Evolutionary conservation across 2,888 invertebrate species (phyloP).

Genomic region (Tinea semifulvella): DNA sequence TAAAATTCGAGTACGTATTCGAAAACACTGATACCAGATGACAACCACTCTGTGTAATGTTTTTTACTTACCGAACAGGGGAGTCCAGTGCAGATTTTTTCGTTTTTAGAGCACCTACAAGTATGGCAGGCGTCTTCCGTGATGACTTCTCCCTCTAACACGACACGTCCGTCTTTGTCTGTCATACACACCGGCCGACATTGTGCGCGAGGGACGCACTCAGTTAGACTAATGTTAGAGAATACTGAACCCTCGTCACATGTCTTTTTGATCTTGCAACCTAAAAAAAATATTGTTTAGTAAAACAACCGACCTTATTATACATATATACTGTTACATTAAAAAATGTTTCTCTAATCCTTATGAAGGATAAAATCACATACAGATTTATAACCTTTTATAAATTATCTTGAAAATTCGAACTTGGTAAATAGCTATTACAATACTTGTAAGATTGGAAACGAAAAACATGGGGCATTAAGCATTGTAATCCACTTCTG

Average conservation of each 20-base stretch:
- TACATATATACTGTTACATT: too few species aligned
- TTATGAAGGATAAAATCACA: too few species aligned
- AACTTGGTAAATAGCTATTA: too few species aligned
- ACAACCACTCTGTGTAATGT: background rate
- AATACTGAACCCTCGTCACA: slow-evolving; percentile 81
- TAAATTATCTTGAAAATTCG: too few species aligned
- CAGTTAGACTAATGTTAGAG: slow-evolving; percentile 70
- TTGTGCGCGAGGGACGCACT: slow-evolving; percentile 77
- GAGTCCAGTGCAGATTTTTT: slow-evolving; percentile 74
- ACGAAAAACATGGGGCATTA: too few species aligned
- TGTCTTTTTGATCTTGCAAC: slow-evolving; percentile 74
- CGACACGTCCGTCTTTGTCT: slow-evolving; percentile 67
- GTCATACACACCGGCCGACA: slow-evolving; percentile 79
- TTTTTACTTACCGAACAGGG: slow-evolving; percentile 64
- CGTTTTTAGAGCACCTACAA: slow-evolving; percentile 78
- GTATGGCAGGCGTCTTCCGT: slow-evolving; percentile 82
- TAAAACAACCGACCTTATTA: too few species aligned
- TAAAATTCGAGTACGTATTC: too few species aligned
- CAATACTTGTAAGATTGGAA: too few species aligned
- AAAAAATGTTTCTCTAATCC: too few species aligned
- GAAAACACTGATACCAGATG: too few species aligned
- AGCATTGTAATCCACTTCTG: too few species aligned
- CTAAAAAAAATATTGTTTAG: slow-evolving; percentile 34
- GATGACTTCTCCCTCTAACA: slow-evolving; percentile 81
- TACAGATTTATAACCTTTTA: too few species aligned